Evolutionary conservation across 2,888 invertebrate genomes (phyloP).

Genomic region (Brenthis ino): DNA sequence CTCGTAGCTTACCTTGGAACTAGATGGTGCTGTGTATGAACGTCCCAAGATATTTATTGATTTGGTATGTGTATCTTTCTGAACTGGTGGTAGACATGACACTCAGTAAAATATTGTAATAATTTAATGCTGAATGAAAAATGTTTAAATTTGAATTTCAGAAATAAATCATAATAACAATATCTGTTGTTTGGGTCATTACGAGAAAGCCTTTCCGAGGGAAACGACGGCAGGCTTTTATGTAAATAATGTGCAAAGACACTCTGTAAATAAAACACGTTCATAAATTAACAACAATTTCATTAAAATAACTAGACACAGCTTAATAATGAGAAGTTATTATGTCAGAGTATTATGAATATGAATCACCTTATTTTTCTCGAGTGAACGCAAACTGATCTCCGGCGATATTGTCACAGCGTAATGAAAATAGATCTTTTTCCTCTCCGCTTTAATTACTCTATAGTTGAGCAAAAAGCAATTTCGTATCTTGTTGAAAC

Average conservation of each 20-base stretch:
- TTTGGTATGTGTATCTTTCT: too few species aligned
- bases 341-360: slow-evolving; percentile 42
- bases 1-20: too few species aligned
- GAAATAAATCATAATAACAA: too few species aligned
- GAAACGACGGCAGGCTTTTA: too few species aligned
- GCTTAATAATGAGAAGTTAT: slow-evolving; percentile 12
- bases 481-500: slow-evolving; percentile 31
- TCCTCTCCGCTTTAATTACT: slow-evolving; percentile 41
- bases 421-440: slow-evolving; percentile 45
- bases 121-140: too few species aligned
- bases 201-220: too few species aligned
- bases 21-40: too few species aligned
- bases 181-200: too few species aligned
- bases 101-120: too few species aligned
- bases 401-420: slow-evolving; percentile 40
- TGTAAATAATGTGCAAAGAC: neutral
- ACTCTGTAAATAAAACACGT: neutral
- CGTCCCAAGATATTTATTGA: too few species aligned
- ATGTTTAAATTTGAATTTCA: too few species aligned
- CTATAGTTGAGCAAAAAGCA: slow-evolving; percentile 30
- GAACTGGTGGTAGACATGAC: too few species aligned
- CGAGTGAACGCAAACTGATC: slow-evolving; percentile 39
- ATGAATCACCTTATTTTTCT: slow-evolving; percentile 44
- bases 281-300: slow-evolving; percentile 9
- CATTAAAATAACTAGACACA: neutral